Conservation (phyloP, 2,797 vertebrate genomes). For the Crocidura indochinensis region DNA sequence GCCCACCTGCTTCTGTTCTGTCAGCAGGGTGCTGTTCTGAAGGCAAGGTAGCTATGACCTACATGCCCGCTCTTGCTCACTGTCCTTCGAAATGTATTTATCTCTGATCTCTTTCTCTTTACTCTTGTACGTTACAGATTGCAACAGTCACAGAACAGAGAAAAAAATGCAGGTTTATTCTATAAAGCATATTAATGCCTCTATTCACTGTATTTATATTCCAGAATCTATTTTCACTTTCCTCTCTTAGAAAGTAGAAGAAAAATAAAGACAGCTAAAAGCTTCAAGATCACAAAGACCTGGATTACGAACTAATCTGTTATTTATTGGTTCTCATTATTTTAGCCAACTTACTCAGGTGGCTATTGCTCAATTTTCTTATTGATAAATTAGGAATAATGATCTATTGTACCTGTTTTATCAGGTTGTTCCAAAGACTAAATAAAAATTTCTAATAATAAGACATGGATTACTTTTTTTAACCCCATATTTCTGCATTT, state of each 20-base stretch:
- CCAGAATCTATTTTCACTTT: conserved; percentile 7
- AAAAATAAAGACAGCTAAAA: conserved; percentile 5
- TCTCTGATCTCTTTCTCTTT: background rate
- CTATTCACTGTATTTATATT: background rate
- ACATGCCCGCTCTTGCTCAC: background rate
- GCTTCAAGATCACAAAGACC: background rate
- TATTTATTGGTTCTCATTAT: background rate
- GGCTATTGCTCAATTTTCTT: conserved; percentile 21
- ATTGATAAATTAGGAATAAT: background rate
- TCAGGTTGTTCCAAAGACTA: conserved; percentile 21
- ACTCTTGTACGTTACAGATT: background rate
- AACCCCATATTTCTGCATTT: too few relatives aligned
- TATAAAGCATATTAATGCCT: background rate
- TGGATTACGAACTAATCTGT: background rate
- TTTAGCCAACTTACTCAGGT: background rate
- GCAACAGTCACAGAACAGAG: conserved; percentile 8
- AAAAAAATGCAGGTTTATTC: conserved; percentile 18
- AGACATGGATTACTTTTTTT: background rate
- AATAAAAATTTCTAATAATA: conserved; percentile 32
- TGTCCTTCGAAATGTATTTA: background rate
- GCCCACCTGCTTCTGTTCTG: background rate
- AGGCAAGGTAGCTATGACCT: background rate
- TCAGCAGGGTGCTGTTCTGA: background rate
- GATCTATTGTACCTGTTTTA: background rate
- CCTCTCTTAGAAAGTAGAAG: conserved; percentile 39